These are phyloP conservation scores for Mobula birostris DNA, from an alignment of 2,113 vertebrate genomes.

Conservation along the genomic window DNA sequence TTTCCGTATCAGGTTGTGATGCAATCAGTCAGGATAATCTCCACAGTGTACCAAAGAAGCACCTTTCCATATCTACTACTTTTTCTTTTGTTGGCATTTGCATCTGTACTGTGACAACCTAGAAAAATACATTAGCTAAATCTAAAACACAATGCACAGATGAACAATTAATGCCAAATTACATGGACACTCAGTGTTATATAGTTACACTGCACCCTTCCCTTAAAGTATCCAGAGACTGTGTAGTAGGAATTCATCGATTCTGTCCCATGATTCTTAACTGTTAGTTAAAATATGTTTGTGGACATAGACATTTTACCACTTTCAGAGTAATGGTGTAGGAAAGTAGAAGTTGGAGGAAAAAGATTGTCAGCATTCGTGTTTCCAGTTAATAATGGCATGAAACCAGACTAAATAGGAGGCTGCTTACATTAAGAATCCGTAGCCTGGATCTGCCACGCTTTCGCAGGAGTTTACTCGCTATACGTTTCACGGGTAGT, in stretches of 20 bases:
- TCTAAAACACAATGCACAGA: neutral
- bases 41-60: neutral
- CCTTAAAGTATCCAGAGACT: neutral
- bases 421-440: slow-evolving; percentile 70
- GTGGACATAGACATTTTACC: neutral
- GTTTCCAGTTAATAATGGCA: neutral
- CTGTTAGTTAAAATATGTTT: neutral
- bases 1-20: no score
- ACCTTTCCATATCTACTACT: neutral
- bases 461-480: slow-evolving; percentile 65
- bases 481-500: slow-evolving; percentile 46
- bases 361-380: neutral
- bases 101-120: neutral
- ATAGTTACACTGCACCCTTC: neutral
- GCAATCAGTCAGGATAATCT: no score
- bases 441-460: slow-evolving; percentile 72
- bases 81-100: neutral
- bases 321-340: no score
- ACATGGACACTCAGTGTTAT: neutral
- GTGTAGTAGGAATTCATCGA: no score
- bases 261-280: neutral
- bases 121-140: neutral
- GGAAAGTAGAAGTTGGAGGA: neutral
- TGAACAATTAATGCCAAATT: neutral
- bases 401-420: neutral